Evolutionary conservation across 2,888 invertebrate species (phyloP).

Genomic region (Eulithis prunata): DNA sequence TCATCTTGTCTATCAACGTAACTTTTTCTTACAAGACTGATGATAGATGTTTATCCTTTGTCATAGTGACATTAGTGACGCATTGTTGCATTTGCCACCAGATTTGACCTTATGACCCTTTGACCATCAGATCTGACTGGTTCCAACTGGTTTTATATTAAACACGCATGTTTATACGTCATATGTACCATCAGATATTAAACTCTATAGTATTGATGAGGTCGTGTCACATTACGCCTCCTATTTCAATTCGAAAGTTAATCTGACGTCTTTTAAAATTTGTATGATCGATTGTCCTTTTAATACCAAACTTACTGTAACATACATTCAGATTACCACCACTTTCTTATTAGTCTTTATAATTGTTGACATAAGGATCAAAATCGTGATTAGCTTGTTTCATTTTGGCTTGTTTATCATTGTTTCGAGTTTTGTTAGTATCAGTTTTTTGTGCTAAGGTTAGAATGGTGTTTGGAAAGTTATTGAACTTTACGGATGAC

Average conservation of each 20-base stretch:
- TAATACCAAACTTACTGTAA: slow-evolving; percentile 42
- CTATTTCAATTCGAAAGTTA: slow-evolving; percentile 65
- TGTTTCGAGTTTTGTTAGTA: slow-evolving; percentile 49
- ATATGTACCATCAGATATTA: slow-evolving; percentile 16
- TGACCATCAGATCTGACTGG: slow-evolving; percentile 3
- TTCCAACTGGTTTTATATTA: slow-evolving; percentile 15
- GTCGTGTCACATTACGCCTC: slow-evolving; percentile 68
- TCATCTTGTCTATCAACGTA: not conserved
- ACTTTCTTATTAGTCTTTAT: slow-evolving; percentile 36
- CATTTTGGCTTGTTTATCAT: slow-evolving; percentile 35
- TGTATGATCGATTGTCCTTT: slow-evolving; percentile 68
- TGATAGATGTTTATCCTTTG: slow-evolving; percentile 9
- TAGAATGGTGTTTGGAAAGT: slow-evolving; percentile 57
- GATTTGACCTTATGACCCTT: slow-evolving; percentile 19
- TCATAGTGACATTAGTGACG: not conserved
- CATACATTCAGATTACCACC: slow-evolving; percentile 8
- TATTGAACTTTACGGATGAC: slow-evolving; percentile 71
- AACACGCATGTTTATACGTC: not conserved
- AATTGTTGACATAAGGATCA: slow-evolving; percentile 42
- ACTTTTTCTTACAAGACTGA: not conserved
- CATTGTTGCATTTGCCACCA: slow-evolving; percentile 10
- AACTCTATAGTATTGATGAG: slow-evolving; percentile 44
- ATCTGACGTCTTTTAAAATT: slow-evolving; percentile 71
- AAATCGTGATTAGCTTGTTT: slow-evolving; percentile 24
- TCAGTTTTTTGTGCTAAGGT: slow-evolving; percentile 63